Conservation (phyloP, 2,113 vertebrate species). For the Xiphophorus couchianus region DNA sequence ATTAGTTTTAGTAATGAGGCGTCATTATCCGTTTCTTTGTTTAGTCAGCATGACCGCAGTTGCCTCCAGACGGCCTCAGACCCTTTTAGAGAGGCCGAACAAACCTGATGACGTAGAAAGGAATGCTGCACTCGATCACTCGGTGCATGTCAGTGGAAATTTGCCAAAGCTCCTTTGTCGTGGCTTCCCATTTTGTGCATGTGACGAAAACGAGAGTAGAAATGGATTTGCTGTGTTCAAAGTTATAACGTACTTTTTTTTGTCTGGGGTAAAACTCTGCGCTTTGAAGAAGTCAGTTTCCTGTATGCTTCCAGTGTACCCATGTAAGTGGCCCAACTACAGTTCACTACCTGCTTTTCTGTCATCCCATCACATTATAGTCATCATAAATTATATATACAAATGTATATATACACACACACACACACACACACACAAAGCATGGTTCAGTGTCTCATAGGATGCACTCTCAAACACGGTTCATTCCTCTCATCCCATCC, state of each 20-base stretch:
- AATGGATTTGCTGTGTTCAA: slow-evolving; percentile 43
- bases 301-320: slow-evolving; percentile 68
- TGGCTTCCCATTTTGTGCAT: slow-evolving; percentile 56
- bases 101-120: slow-evolving; percentile 9
- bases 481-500: slow-evolving; percentile 40
- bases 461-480: slow-evolving; percentile 13
- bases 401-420: no score
- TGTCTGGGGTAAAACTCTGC: slow-evolving; percentile 79
- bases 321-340: slow-evolving; percentile 75
- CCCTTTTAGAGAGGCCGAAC: slow-evolving; percentile 14
- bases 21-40: slow-evolving; percentile 15
- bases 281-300: slow-evolving; percentile 76
- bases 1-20: slow-evolving; percentile 45
- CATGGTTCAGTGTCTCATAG: slow-evolving; percentile 35
- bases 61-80: slow-evolving; percentile 27
- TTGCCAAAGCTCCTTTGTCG: slow-evolving; percentile 3
- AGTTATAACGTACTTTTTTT: slow-evolving; percentile 70
- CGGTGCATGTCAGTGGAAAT: slow-evolving; percentile 54
- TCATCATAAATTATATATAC: slow-evolving; percentile 31
- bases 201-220: slow-evolving; percentile 30
- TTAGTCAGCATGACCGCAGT: slow-evolving; percentile 59
- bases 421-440: neutral
- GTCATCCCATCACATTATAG: slow-evolving; percentile 51
- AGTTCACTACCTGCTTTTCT: slow-evolving; percentile 65
- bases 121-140: slow-evolving; percentile 4